Percentiles rank a stretch among this genome's conserved stretches.
phyloP scores from a whole-genome alignment of 2,113 vertebrate species.

The Emydocephalus ijimae region DNA sequence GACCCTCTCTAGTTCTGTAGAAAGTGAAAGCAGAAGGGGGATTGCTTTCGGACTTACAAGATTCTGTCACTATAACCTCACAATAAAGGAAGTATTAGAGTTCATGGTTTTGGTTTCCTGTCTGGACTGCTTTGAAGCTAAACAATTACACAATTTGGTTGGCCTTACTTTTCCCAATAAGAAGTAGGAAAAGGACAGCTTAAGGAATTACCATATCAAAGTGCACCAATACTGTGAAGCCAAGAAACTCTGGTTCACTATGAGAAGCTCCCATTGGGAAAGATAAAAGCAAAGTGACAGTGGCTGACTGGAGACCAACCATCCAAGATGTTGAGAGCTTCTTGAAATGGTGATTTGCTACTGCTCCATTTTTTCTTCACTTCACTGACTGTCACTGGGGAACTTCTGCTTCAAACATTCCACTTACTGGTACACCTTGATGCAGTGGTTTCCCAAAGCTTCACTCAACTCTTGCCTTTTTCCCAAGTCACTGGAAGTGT shows the following conservation, averaged over 20 bases:
- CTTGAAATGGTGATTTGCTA: background rate
- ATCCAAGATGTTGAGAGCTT: background rate
- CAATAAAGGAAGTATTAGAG: background rate
- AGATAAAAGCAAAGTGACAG: background rate
- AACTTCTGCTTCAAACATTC: background rate
- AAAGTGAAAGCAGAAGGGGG: background rate
- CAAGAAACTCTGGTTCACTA: background rate
- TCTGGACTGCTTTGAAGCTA: background rate
- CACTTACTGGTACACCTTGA: background rate
- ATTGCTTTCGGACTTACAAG: background rate
- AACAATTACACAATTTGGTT: background rate
- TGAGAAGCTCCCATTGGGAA: background rate
- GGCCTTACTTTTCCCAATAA: background rate
- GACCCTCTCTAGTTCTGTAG: background rate
- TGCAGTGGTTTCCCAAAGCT: background rate
- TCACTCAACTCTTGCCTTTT: background rate
- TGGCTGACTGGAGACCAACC: background rate
- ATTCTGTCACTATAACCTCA: background rate
- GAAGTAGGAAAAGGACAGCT: background rate
- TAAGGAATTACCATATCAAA: background rate
- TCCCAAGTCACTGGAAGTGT: background rate
- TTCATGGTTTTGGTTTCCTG: background rate
- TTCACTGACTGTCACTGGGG: background rate
- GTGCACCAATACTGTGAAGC: background rate
- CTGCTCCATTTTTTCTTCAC: background rate